These are phyloP conservation scores for Tribolium madens DNA, from an alignment of 1,140 invertebrate species.

Conservation along the genomic window DNA sequence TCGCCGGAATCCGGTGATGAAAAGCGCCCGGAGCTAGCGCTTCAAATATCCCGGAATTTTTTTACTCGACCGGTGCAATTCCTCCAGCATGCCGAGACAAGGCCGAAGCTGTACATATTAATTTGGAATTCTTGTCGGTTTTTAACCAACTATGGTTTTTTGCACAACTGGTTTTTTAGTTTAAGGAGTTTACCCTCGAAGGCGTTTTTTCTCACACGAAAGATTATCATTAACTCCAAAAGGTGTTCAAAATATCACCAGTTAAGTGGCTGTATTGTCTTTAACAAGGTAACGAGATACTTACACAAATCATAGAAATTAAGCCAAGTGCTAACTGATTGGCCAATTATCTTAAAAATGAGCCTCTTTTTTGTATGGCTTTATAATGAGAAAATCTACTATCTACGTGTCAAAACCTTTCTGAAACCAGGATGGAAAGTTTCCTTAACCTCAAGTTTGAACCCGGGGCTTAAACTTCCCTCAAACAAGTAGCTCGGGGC, in stretches of 20 bases:
- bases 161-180: not conserved
- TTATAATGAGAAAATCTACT: no score
- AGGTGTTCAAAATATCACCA: no score
- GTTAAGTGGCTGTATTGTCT: no score
- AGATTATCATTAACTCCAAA: not conserved
- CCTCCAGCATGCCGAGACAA: conserved; percentile 12
- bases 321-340: no score
- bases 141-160: not conserved
- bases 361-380: no score
- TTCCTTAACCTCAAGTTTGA: not conserved
- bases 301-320: no score
- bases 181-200: not conserved
- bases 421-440: no score
- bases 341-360: no score
- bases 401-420: no score
- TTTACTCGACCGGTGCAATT: not conserved
- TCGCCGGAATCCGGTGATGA: conserved; percentile 5
- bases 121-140: conserved; percentile 23
- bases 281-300: no score
- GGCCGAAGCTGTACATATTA: conserved; percentile 23
- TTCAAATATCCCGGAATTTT: conserved; percentile 12
- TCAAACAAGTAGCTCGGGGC: not conserved
- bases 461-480: not conserved
- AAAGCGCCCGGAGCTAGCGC: conserved; percentile 7
- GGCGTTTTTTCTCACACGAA: not conserved